Conservation (phyloP, 2,113 vertebrate genomes). For the Hassar affinis region DNA sequence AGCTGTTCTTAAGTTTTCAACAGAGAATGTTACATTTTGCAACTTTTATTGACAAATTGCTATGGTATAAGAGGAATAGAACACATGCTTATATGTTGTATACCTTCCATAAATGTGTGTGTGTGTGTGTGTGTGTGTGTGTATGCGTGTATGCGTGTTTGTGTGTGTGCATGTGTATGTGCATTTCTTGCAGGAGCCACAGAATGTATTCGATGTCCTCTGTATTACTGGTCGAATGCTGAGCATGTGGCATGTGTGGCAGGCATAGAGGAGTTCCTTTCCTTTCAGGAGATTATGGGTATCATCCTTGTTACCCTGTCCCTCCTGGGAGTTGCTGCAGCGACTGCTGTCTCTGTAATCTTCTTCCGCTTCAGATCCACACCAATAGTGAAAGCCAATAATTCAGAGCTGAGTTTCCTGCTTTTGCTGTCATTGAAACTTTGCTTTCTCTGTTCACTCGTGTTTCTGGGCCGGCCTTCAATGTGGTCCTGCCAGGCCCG, state of each 20-base stretch:
- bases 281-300: conserved; percentile 70
- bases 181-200: conserved; percentile 61
- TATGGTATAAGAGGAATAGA: not conserved
- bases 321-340: conserved; percentile 63
- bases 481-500: conserved; percentile 66
- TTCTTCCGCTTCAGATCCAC: conserved; percentile 68
- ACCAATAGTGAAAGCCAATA: conserved; percentile 73
- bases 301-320: conserved; percentile 65
- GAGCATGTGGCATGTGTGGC: conserved; percentile 64
- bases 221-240: conserved; percentile 69
- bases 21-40: not conserved
- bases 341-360: conserved; percentile 56
- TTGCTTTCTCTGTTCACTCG: conserved; percentile 72
- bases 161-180: too few relatives aligned
- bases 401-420: conserved; percentile 75
- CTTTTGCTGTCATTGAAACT: conserved; percentile 71
- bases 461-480: conserved; percentile 69
- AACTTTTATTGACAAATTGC: not conserved
- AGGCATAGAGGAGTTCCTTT: conserved; percentile 70
- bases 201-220: conserved; percentile 69
- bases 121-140: not conserved
- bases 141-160: too few relatives aligned
- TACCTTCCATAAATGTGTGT: not conserved
- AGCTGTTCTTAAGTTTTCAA: not conserved
- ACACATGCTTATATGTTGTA: not conserved